Base-by-base conservation (phyloP, 2,888 invertebrate species). In the Drosophila ochracea region DNA sequence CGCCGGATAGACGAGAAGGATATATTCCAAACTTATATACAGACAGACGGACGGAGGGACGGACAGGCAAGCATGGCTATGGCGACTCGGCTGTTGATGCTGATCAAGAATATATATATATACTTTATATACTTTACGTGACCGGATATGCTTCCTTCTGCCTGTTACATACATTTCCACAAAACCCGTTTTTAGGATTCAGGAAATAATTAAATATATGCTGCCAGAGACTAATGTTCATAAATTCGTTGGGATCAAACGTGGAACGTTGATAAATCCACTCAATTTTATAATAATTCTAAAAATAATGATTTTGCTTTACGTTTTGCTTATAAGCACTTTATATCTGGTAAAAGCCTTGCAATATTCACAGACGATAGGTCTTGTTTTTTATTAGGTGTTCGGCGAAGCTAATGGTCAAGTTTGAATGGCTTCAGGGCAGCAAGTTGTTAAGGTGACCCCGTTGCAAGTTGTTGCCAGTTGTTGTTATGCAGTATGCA, bases 401-500 rank as follows among this genome's bases (percentile, higher is more conserved):
- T 31, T 30, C n/a, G 57, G 21, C 11, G 10, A 31, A 25, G 31
- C 58, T 43, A 43, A 58, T 58, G 43, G 66, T 25, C n/a, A 31
- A 54, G 53, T 49, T 61, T 31, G 10, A 50, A 37, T 39, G 67
- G 31, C 47, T 47, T 31, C 31, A 37, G 55, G 66, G 41, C 41
- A 31, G 61, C 49, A 47, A 47, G 62, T 47, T 69, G 61, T 63
- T 60, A 47, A 28, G 47, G 66, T 33, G 37, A 33, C 59, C 33
- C 54, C 37, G 28, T 52, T 41, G 31, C 25, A 37, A 30, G 49
- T 50, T 60, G 39, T 37, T 50, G 67, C 25, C 30, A 33, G 60
- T 33, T 68, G 52, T 35, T 73, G 64, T 25, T 53, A 30, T 59
- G 61, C 63, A 43, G 74, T 49, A 62, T 74, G 82, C 76, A 73